Percentiles rank a stretch among this genome's conserved stretches.
Evolutionary conservation across 2,888 invertebrate genomes (phyloP).

Genomic region (Lasioglossum marginatum): DNA sequence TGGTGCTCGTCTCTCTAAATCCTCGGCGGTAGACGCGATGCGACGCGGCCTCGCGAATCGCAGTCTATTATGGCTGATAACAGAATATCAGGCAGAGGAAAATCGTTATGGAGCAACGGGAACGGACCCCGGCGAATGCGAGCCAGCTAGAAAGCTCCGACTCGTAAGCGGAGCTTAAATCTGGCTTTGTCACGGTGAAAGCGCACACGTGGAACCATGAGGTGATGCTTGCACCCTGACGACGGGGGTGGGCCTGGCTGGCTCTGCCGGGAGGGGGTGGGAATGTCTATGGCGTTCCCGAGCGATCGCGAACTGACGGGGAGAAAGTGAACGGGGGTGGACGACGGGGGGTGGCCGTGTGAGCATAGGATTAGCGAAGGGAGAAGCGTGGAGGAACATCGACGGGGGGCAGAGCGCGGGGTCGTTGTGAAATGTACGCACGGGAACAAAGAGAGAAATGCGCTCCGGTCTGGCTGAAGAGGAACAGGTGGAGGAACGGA

Average conservation of each 20-base stretch:
- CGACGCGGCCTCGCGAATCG: slow-evolving; percentile 21
- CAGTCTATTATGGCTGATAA: slow-evolving; percentile 62
- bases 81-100: slow-evolving; percentile 47
- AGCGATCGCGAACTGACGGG: slow-evolving; percentile 17
- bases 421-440: slow-evolving; percentile 9
- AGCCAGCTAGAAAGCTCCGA: slow-evolving; percentile 73
- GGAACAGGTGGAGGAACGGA: slow-evolving; percentile 5
- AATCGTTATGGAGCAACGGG: slow-evolving; percentile 49
- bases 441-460: slow-evolving; percentile 5
- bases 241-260: slow-evolving; percentile 27
- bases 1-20: neutral
- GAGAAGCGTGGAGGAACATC: slow-evolving; percentile 11
- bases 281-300: slow-evolving; percentile 72
- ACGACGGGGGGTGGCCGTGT: neutral
- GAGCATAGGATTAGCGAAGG: slow-evolving; percentile 26
- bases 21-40: neutral
- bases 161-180: slow-evolving; percentile 79
- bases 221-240: slow-evolving; percentile 54
- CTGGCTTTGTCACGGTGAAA: slow-evolving; percentile 77
- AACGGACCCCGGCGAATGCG: slow-evolving; percentile 40
- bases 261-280: slow-evolving; percentile 10
- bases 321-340: slow-evolving; percentile 19
- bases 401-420: neutral
- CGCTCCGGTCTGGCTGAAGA: neutral
- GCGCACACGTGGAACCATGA: slow-evolving; percentile 67